These are phyloP conservation scores for Heliconius hortense DNA, from an alignment of 2,888 invertebrate genomes.

Conservation along the genomic window DNA sequence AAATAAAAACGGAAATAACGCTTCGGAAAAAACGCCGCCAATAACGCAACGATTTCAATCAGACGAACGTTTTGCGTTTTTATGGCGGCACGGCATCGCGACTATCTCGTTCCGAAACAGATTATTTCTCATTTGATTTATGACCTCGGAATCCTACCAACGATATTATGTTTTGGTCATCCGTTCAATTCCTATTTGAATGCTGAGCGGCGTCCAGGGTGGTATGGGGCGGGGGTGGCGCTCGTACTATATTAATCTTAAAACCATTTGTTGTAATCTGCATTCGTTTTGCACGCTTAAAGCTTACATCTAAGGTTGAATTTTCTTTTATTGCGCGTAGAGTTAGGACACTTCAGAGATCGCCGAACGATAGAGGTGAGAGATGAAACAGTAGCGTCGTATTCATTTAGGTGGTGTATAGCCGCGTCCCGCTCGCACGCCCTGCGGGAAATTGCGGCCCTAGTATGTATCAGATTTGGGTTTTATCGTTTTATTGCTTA, in stretches of 20 bases:
- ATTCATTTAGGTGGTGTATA: constrained; percentile 78
- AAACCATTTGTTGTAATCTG: constrained; percentile 80
- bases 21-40: constrained; percentile 68
- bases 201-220: constrained; percentile 80
- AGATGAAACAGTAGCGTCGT: constrained; percentile 82
- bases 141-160: constrained; percentile 79
- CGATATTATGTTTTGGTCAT: constrained; percentile 83
- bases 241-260: constrained; percentile 82
- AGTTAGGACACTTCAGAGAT: constrained; percentile 80
- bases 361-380: constrained; percentile 79
- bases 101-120: constrained; percentile 82
- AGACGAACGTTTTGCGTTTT: constrained; percentile 82
- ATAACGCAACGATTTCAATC: constrained; percentile 79
- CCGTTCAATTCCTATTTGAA: constrained; percentile 83
- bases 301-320: constrained; percentile 61
- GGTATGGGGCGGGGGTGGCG: constrained; percentile 78
- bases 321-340: constrained; percentile 65
- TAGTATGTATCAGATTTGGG: constrained; percentile 82
- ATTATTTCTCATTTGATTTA: constrained; percentile 84
- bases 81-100: constrained; percentile 76
- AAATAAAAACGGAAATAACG: constrained; percentile 78
- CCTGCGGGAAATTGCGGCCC: constrained; percentile 75
- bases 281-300: constrained; percentile 67
- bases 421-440: constrained; percentile 70
- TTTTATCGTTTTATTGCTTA: constrained; percentile 83